Evolutionary conservation across 2,113 vertebrate species (phyloP), one percentile per base, ranked within the genome.

Genomic region (Pao palembangensis): DNA sequence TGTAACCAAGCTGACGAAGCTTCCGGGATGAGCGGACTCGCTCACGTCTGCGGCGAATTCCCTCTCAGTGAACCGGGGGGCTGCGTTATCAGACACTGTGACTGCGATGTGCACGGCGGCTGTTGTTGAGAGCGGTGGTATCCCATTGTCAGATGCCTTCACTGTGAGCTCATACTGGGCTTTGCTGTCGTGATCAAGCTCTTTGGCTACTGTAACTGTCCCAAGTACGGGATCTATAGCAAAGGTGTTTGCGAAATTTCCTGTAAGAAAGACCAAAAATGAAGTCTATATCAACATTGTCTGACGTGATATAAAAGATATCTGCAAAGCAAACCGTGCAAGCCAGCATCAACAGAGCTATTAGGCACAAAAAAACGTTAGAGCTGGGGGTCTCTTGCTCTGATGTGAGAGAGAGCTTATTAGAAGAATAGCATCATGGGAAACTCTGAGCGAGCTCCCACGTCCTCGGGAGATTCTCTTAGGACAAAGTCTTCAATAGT

Each of bases 191-290:
- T 90, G 91, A 85, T 98, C 94, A 42, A 99, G 90, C 73, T 96
- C 96, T 88, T 94, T 98, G 52, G 92, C 93, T 43, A 93, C 93
- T 72, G 88, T 91, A 73, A 99, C 89, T 34, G 87, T 94, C 28
- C 97, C 97, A 43, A 98, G 91, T 73, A 96, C 58, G 10, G 94
- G 92, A 85, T 98, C 92, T 1, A 98, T 92, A 59, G 85, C 87
- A 77, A 99, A 99, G 58, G 93, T 89, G 90, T 98, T 96, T 74
- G 93, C 96, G 85, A 93, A 87, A 79, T 99, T 99, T 76, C 97
- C 97, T 99, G 81, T 28, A 28, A 72, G 55, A 67, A 19, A 77
- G 5, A 76, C 1, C 56, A 55, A 71, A 49, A 69, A 60, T 12
- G 2, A 72, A 48, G 12, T 17, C 25, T 2, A 49, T 10, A 49